These are phyloP conservation scores for Rhagologus leucostigma DNA, from an alignment of 2,113 vertebrate genomes.

Conservation along the genomic window DNA sequence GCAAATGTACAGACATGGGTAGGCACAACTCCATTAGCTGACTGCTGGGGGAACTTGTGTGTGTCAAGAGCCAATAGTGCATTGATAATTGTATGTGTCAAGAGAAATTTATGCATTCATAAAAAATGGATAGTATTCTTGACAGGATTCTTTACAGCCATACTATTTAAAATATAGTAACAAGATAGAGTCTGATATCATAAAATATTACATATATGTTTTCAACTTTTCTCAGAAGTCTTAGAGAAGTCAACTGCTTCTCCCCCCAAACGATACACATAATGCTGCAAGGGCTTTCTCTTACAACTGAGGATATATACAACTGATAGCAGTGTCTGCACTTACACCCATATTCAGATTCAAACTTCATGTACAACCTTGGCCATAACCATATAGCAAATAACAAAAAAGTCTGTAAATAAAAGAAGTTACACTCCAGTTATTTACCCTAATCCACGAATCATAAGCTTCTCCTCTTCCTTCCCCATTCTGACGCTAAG, in stretches of 20 bases:
- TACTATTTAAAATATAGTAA: neutral
- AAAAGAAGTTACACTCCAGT: neutral
- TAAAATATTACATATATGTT: neutral
- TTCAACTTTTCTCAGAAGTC: neutral
- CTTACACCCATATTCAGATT: neutral
- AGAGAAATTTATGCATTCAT: too few species aligned
- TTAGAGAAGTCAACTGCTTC: neutral
- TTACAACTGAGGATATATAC: neutral
- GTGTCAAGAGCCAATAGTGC: neutral
- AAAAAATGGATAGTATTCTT: neutral
- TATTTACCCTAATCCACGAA: conserved; percentile 88
- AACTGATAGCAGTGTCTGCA: neutral
- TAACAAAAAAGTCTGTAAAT: neutral
- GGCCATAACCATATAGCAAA: neutral
- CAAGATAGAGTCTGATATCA: neutral
- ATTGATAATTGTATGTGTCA: too few species aligned
- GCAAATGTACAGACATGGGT: neutral
- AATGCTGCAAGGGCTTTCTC: neutral
- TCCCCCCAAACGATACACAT: neutral
- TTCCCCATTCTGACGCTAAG: conserved; percentile 94
- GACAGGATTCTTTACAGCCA: neutral
- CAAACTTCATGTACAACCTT: neutral
- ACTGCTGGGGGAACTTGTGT: accelerated
- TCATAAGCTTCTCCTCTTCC: conserved; percentile 98
- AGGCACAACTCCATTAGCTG: neutral